Percentiles rank a stretch among this genome's conserved stretches.
Evolutionary conservation across 2,797 vertebrate genomes (phyloP).

Genomic region (Crenuchus spilurus): DNA sequence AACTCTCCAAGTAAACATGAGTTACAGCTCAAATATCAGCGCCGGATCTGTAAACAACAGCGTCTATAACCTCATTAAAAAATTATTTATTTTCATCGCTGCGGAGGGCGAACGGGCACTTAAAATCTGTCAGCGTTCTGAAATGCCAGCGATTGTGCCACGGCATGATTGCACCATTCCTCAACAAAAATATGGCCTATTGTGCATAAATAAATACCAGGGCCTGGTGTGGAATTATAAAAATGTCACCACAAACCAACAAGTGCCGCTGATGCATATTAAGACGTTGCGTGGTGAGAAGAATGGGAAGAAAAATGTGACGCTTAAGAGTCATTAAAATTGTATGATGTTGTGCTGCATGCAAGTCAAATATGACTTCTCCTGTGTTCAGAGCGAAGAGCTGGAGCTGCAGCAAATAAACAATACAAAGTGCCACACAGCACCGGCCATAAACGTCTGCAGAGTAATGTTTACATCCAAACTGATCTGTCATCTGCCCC

Average conservation of each 20-base stretch:
- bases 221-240: conserved; percentile 91
- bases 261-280: conserved; percentile 90
- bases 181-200: conserved; percentile 86
- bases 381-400: conserved; percentile 71
- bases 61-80: conserved; percentile 77
- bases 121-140: conserved; percentile 89
- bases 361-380: conserved; percentile 81
- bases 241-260: conserved; percentile 87
- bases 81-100: conserved; percentile 93
- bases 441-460: conserved; percentile 75
- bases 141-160: conserved; percentile 84
- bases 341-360: conserved; percentile 88
- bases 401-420: conserved; percentile 47
- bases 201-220: conserved; percentile 92
- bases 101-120: conserved; percentile 82
- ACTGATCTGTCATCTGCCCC: conserved; percentile 42
- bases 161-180: conserved; percentile 91
- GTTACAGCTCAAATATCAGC: conserved; percentile 65
- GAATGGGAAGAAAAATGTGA: conserved; percentile 80
- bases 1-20: conserved; percentile 57
- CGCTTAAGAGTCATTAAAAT: conserved; percentile 96
- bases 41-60: conserved; percentile 74
- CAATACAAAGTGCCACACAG: conserved; percentile 78
- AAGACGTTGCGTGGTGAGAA: conserved; percentile 79
- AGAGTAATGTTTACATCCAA: conserved; percentile 60